Conservation (phyloP, 37 sponge, comb jelly and placozoan genomes). For the Theonella swinhoei region DNA sequence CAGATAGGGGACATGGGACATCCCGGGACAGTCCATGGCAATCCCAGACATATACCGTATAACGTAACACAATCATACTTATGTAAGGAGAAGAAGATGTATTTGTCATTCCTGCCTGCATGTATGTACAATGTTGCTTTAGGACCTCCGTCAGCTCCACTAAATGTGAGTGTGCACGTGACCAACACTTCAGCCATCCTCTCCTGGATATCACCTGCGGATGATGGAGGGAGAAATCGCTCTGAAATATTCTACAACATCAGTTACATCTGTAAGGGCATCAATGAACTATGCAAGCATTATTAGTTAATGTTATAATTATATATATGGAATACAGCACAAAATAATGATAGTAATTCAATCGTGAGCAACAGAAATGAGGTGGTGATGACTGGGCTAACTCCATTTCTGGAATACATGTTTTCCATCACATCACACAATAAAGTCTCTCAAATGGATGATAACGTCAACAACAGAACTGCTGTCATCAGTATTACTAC, state of each 20-base stretch:
- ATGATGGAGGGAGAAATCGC: not conserved
- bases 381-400: not conserved
- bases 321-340: not conserved
- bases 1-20: too few species aligned
- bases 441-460: not conserved
- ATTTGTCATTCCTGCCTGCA: too few species aligned
- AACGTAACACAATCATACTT: too few species aligned
- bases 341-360: too few species aligned
- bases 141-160: not conserved
- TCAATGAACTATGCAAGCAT: too few species aligned
- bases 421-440: not conserved
- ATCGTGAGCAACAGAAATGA: too few species aligned
- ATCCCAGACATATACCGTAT: too few species aligned
- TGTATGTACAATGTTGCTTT: too few species aligned
- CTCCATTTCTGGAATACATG: not conserved
- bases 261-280: not conserved
- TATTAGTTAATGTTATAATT: too few species aligned
- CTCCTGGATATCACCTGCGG: not conserved
- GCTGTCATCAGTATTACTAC: not conserved
- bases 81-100: too few species aligned
- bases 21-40: too few species aligned
- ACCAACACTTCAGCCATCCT: not conserved
- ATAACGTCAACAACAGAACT: not conserved
- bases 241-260: not conserved
- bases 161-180: not conserved